These are phyloP conservation scores for Eucidaris tribuloides DNA, from an alignment of 35 echinoderm and acorn worm species.

Conservation along the genomic window DNA sequence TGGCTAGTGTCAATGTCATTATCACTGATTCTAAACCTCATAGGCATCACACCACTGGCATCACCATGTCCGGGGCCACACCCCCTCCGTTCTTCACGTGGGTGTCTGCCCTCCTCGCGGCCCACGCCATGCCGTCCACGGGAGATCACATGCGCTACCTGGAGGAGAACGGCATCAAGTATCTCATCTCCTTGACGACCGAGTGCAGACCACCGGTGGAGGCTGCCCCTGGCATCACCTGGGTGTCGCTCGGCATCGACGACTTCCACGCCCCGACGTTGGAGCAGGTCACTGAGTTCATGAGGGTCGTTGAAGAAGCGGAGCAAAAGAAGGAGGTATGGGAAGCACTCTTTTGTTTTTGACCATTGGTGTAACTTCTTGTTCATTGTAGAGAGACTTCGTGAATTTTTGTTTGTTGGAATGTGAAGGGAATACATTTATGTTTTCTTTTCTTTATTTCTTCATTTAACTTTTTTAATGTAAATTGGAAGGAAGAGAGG, in stretches of 20 bases:
- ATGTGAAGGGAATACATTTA: no score
- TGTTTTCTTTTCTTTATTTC: no score
- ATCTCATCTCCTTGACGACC: not conserved
- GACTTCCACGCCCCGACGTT: constrained; percentile 2
- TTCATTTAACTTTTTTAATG: no score
- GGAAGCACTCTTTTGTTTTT: no score
- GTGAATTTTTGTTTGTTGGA: no score
- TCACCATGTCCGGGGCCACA: not conserved
- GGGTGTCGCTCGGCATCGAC: constrained; percentile 3
- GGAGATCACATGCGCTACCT: not conserved
- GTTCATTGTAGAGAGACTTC: no score
- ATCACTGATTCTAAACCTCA: no score
- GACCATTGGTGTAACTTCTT: no score
- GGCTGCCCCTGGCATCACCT: not conserved
- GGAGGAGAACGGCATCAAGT: not conserved
- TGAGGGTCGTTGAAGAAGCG: constrained; percentile 14
- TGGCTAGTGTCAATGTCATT: no score
- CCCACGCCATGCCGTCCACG: not conserved
- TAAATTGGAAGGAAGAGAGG: no score
- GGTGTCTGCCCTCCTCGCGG: constrained; percentile 3
- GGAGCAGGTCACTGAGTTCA: constrained; percentile 1
- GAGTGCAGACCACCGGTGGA: not conserved
- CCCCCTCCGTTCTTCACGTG: constrained; percentile 14
- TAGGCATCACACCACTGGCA: no score
- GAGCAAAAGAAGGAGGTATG: not conserved